A percentile compares a stretch with the other conserved stretches of the same genome.
phyloP scores from a whole-genome alignment of 2,888 invertebrate genomes.

The Bombylius discolor region DNA sequence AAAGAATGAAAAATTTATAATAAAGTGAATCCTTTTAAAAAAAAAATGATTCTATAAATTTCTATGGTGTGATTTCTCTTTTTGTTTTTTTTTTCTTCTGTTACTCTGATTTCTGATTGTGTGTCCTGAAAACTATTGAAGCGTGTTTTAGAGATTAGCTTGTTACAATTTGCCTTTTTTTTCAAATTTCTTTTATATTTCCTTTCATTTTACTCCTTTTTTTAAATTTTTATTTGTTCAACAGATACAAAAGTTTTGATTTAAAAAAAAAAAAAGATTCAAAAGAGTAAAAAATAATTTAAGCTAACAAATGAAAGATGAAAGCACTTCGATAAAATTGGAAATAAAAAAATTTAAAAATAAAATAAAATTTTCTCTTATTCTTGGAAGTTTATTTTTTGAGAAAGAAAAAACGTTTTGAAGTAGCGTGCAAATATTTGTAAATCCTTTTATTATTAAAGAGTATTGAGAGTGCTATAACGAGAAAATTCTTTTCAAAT shows the following conservation, averaged over 20 bases:
- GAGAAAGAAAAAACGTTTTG: too few relatives aligned
- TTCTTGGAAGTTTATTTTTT: too few relatives aligned
- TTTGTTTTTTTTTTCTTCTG: background rate
- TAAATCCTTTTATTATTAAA: too few relatives aligned
- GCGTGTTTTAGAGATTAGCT: slow-evolving; percentile 11
- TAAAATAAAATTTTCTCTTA: background rate
- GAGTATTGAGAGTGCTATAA: too few relatives aligned
- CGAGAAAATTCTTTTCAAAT: too few relatives aligned
- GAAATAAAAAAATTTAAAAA: background rate
- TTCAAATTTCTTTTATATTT: background rate
- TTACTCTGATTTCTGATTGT: slow-evolving; percentile 4
- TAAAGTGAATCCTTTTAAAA: background rate
- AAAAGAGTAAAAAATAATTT: background rate
- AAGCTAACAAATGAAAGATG: background rate
- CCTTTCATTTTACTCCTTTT: background rate
- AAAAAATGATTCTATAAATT: background rate
- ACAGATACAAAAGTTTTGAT: slow-evolving; percentile 1
- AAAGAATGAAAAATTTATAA: background rate
- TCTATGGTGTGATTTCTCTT: slow-evolving; percentile 9
- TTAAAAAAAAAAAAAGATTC: background rate
- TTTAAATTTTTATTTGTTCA: background rate
- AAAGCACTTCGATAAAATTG: background rate
- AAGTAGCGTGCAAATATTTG: too few relatives aligned
- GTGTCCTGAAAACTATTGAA: slow-evolving; percentile 5
- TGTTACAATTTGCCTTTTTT: slow-evolving; percentile 3